Evolutionary conservation across 2,113 vertebrate species (phyloP), one percentile per base, ranked within the genome.

Genomic region (Patagioenas fasciata): DNA sequence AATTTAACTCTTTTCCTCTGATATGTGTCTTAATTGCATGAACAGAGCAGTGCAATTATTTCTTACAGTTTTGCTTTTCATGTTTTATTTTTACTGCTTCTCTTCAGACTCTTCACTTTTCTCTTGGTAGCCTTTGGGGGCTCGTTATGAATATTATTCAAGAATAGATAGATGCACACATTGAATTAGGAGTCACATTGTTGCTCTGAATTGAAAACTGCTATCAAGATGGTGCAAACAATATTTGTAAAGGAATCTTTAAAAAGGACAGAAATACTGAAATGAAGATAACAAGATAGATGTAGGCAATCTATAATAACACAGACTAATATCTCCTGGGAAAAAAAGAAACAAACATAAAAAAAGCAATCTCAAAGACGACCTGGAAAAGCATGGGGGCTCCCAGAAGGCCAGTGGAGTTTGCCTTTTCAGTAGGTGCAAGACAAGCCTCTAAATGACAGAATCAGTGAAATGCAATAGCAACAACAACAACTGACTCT

Each of bases 1-100:
- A 97, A 93, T 97, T 96, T 97, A 97, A 95, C 93, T 93, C 74
- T 95, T 97, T 97, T 82, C 66, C 69, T 93, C 64, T 48, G n/a
- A 26, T 77, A 65, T 7, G 47, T 44, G 67, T 77, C 90, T 90
- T 36, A 93, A 75, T 96, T 88, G 66, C 38, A 8, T 74, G 69
- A 88, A 72, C 44, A 95, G 88, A 92, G 16, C 56, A 57, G 20
- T 53, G 64, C 86, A 91, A 90, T 94, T 92, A 96, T 89, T 92
- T 88, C 28, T 80, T 36, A 74, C 21, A 36, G 20, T 84, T 94
- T 84, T 75, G 17, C 28, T 92, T 88, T 91, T 85, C 28, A 38
- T 88, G 56, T 92, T 67, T 70, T 40, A 61, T 91, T 89, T 91
- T 85, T 71, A 47, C 73, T 95, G 75, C 47, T 91, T 80, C 24